Evolutionary conservation across 2,113 vertebrate genomes (phyloP).

Genomic region (Nannospalax galili): DNA sequence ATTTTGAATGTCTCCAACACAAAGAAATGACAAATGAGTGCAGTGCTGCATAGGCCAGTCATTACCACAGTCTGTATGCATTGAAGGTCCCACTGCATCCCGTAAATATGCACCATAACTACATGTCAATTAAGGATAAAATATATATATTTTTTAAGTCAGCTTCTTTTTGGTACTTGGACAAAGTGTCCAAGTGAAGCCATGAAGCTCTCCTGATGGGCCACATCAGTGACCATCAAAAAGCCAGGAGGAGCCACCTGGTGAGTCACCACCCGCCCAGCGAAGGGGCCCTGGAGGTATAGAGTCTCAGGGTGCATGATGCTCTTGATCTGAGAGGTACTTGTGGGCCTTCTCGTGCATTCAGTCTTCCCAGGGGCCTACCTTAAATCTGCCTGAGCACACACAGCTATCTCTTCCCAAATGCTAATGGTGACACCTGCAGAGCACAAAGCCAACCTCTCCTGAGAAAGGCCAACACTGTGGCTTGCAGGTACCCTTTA

Average conservation of each 20-base stretch:
- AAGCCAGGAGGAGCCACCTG: neutral
- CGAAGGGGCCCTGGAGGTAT: neutral
- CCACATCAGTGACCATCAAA: neutral
- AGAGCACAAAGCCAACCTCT: neutral
- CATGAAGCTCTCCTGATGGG: neutral
- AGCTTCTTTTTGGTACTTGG: neutral
- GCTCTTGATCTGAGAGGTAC: neutral
- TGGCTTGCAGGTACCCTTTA: slow-evolving; percentile 16
- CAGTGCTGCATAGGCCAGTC: neutral
- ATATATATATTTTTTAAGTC: neutral
- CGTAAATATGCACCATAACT: neutral
- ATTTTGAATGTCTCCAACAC: neutral
- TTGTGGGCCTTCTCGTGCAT: neutral
- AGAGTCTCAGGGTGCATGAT: rapidly evolving
- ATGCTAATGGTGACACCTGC: neutral
- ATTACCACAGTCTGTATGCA: neutral
- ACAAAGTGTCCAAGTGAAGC: neutral
- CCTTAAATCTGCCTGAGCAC: neutral
- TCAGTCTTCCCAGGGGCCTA: neutral
- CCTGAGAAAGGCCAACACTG: neutral
- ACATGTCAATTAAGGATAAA: neutral
- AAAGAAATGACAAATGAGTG: neutral
- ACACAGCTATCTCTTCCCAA: neutral
- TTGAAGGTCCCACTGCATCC: neutral
- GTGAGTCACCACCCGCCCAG: neutral